These are phyloP conservation scores for Anastrepha obliqua DNA, from an alignment of 1,140 invertebrate genomes.

Conservation along the genomic window DNA sequence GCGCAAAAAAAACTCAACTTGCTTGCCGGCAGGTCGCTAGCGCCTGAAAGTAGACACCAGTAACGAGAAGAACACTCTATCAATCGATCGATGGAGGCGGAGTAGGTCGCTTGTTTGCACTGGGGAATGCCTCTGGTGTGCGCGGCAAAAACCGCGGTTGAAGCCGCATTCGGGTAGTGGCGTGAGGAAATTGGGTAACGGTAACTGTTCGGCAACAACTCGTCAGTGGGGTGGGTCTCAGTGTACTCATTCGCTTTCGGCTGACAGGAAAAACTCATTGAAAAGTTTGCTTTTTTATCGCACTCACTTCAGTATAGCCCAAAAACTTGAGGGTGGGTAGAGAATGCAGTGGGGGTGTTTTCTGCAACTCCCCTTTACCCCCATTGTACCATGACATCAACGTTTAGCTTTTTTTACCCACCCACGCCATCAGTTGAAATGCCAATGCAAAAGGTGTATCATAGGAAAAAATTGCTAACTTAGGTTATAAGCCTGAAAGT, in stretches of 20 bases:
- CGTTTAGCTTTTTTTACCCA: not conserved
- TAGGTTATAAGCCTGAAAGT: constrained; percentile 46
- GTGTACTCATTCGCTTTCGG: not conserved
- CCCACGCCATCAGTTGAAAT: not conserved
- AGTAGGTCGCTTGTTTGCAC: not conserved
- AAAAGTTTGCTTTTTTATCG: constrained; percentile 71
- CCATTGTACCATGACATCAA: not conserved
- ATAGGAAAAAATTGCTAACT: not conserved
- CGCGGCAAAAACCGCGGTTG: not conserved
- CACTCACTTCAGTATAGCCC: constrained; percentile 59
- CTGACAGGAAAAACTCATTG: constrained; percentile 71
- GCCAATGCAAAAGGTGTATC: constrained; percentile 52
- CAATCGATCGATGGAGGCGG: constrained; percentile 19
- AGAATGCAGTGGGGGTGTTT: not conserved
- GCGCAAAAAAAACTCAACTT: constrained; percentile 46
- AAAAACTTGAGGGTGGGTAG: not conserved
- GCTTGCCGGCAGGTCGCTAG: not conserved
- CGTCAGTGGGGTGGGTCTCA: not conserved
- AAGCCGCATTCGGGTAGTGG: too few relatives aligned
- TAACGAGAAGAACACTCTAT: constrained; percentile 16
- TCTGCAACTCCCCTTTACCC: too few relatives aligned
- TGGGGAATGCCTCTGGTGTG: not conserved
- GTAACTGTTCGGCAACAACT: not conserved
- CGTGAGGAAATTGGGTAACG: too few relatives aligned
- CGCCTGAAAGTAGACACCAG: constrained; percentile 8